Percentiles rank a stretch among this genome's conserved stretches.
Conservation (phyloP, 2,797 vertebrate genomes). For the Myripristis murdjan region DNA sequence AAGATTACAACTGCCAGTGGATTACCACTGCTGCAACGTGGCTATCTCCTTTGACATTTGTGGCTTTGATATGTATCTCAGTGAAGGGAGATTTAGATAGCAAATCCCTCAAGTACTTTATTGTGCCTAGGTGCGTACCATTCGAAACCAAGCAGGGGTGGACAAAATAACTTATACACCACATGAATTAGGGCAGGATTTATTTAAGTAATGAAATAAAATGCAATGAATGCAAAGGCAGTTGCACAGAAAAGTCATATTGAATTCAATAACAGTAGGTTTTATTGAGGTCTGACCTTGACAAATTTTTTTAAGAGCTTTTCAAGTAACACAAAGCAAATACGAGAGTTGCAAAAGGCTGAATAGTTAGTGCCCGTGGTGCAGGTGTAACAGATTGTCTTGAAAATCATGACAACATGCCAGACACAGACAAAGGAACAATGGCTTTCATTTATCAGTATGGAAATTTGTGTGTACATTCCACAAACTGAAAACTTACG, state of each 20-base stretch:
- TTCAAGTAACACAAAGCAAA: no score
- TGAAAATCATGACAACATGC: no score
- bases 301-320: no score
- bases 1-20: conserved; percentile 60
- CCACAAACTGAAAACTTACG: no score
- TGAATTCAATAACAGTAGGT: neutral
- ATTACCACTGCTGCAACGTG: conserved; percentile 58
- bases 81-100: conserved; percentile 73
- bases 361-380: no score
- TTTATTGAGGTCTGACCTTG: no score
- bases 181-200: conserved; percentile 12
- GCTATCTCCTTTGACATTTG: conserved; percentile 77
- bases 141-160: conserved; percentile 23
- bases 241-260: neutral
- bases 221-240: conserved; percentile 10
- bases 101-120: conserved; percentile 69
- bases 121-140: conserved; percentile 42
- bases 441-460: no score
- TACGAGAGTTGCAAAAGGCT: no score
- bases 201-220: conserved; percentile 30
- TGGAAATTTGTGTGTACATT: no score
- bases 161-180: conserved; percentile 28
- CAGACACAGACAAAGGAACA: no score
- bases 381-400: no score
- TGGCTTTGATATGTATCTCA: conserved; percentile 77